Percentiles rank a stretch among this genome's conserved stretches.
Evolutionary conservation across 2,888 invertebrate species (phyloP).

Genomic region (Diadegma fenestrale): DNA sequence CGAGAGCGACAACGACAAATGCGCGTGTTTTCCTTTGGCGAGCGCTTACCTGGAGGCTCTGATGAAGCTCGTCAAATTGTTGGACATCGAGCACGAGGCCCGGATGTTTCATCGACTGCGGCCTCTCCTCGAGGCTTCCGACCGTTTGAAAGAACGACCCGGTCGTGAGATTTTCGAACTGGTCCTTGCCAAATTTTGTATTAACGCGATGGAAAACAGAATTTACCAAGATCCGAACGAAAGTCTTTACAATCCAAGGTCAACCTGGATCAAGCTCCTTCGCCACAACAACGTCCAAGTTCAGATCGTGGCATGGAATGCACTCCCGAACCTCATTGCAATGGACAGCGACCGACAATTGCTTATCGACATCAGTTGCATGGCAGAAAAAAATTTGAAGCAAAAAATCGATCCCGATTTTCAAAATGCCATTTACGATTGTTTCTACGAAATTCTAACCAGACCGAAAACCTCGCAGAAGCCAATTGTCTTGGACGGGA

Average conservation of each 20-base stretch:
- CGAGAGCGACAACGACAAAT: constrained; percentile 70
- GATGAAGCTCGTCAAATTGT: constrained; percentile 66
- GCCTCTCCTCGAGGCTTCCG: constrained; percentile 71
- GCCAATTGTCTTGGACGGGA: constrained; percentile 7
- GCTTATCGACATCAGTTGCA: constrained; percentile 63
- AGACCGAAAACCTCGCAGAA: not conserved
- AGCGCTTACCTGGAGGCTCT: constrained; percentile 75
- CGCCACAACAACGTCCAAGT: constrained; percentile 73
- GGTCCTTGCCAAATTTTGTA: constrained; percentile 72
- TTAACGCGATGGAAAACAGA: constrained; percentile 55
- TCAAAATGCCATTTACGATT: constrained; percentile 77
- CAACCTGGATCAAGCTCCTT: constrained; percentile 70
- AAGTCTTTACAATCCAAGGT: not conserved
- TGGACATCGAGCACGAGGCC: constrained; percentile 60
- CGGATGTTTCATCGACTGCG: constrained; percentile 54
- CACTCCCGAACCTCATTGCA: constrained; percentile 56
- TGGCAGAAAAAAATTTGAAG: constrained; percentile 22
- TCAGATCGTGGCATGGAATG: constrained; percentile 75
- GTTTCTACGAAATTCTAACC: constrained; percentile 71
- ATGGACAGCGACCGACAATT: constrained; percentile 46
- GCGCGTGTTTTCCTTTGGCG: constrained; percentile 79
- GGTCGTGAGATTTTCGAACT: constrained; percentile 79
- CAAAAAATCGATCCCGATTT: constrained; percentile 73
- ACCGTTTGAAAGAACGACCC: constrained; percentile 75
- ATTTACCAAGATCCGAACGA: not conserved